phyloP scores from a whole-genome alignment of 2,797 vertebrate species.

The Antrozous pallidus region DNA sequence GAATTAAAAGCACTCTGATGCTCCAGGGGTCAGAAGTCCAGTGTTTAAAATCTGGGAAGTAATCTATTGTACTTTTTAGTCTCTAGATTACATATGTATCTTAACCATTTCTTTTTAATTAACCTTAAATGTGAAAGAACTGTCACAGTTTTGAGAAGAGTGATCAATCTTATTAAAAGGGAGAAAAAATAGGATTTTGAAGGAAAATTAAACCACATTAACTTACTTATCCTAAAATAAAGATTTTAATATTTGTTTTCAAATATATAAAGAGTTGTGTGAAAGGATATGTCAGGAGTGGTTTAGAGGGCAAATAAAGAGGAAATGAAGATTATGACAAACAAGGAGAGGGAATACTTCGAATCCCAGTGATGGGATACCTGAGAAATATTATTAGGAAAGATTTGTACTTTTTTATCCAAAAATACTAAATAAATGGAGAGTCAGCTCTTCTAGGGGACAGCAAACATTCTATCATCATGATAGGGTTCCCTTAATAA shows the following conservation, averaged over 20 bases:
- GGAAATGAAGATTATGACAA: not conserved
- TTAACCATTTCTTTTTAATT: slow-evolving; percentile 4
- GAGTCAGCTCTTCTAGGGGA: not conserved
- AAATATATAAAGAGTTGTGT: not conserved
- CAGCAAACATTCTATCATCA: not conserved
- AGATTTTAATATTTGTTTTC: not conserved
- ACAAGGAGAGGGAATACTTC: not conserved
- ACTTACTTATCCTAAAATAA: slow-evolving; percentile 8
- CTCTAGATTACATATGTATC: not conserved
- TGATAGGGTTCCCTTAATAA: not conserved
- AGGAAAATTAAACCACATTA: not conserved
- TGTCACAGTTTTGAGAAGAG: not conserved
- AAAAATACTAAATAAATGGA: slow-evolving; percentile 19
- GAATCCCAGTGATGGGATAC: not conserved
- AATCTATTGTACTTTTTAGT: not conserved
- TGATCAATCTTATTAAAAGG: not conserved
- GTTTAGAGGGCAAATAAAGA: not conserved
- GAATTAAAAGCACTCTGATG: not conserved
- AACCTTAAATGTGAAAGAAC: slow-evolving; percentile 12
- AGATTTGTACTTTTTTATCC: not conserved
- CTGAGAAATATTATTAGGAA: slow-evolving; percentile 23
- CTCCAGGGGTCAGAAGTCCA: not conserved
- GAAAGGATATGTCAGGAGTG: not conserved
- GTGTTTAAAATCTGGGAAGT: not conserved
- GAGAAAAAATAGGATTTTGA: slow-evolving; percentile 1